phyloP scores from a whole-genome alignment of 2,888 invertebrate genomes.

The Celastrina argiolus region DNA sequence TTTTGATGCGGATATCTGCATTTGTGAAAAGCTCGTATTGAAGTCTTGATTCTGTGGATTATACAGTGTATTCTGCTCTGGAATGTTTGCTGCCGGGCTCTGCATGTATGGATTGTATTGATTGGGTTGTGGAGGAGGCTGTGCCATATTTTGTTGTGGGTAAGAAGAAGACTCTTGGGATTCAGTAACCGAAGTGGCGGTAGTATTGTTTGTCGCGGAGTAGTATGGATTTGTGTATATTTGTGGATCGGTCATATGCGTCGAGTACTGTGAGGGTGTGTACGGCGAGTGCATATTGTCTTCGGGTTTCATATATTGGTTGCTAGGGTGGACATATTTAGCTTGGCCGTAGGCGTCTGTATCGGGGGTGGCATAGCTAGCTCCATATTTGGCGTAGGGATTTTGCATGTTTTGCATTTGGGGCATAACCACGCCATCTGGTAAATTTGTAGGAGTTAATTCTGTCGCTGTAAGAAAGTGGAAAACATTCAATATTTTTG shows the following conservation, averaged over 20 bases:
- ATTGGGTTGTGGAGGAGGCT: slow-evolving; percentile 30
- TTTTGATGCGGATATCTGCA: slow-evolving; percentile 55
- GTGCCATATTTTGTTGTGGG: slow-evolving; percentile 35
- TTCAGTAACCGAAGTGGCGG: slow-evolving; percentile 53
- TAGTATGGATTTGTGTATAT: slow-evolving; percentile 59
- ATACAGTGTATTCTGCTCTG: slow-evolving; percentile 41
- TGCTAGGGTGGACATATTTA: slow-evolving; percentile 48
- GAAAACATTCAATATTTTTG: slow-evolving; percentile 4
- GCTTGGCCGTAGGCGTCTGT: slow-evolving; percentile 46
- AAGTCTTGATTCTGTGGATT: slow-evolving; percentile 46
- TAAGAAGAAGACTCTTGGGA: slow-evolving; percentile 47
- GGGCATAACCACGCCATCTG: slow-evolving; percentile 59
- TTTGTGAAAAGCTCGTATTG: slow-evolving; percentile 55
- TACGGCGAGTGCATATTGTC: slow-evolving; percentile 51
- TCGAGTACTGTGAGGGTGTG: slow-evolving; percentile 57
- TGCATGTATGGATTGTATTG: slow-evolving; percentile 38
- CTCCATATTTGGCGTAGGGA: slow-evolving; percentile 50
- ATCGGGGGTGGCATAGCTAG: slow-evolving; percentile 48
- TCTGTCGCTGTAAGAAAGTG: slow-evolving; percentile 58
- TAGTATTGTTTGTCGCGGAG: slow-evolving; percentile 51
- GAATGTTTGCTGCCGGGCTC: slow-evolving; percentile 41
- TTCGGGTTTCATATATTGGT: slow-evolving; percentile 52
- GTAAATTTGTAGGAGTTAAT: slow-evolving; percentile 53
- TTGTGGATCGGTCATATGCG: slow-evolving; percentile 50
- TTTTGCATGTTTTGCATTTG: slow-evolving; percentile 45